These are phyloP conservation scores for Gari tellinella DNA, from an alignment of 2,888 invertebrate genomes.

Conservation along the genomic window DNA sequence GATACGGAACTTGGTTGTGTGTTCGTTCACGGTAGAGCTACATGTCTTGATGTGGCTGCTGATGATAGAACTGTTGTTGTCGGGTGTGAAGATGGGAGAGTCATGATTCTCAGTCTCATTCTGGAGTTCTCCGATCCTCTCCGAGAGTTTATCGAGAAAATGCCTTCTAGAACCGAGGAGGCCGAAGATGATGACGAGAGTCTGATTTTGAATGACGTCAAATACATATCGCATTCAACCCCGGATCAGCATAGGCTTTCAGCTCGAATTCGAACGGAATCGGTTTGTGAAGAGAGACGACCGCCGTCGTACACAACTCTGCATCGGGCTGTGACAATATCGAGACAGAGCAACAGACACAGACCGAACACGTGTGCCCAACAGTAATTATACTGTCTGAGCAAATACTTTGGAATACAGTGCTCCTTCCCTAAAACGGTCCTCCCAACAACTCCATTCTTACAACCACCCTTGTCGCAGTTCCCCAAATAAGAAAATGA, in stretches of 20 bases:
- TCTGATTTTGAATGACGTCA: constrained; percentile 63
- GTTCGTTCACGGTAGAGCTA: constrained; percentile 75
- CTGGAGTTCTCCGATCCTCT: constrained; percentile 74
- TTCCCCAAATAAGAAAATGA: too few species aligned
- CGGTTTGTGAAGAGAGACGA: constrained; percentile 48
- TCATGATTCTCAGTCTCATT: constrained; percentile 74
- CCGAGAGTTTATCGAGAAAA: constrained; percentile 66
- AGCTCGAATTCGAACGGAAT: constrained; percentile 46
- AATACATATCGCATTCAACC: constrained; percentile 55
- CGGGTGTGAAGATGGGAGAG: constrained; percentile 77
- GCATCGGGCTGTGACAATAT: constrained; percentile 65
- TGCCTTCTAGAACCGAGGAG: constrained; percentile 50
- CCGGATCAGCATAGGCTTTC: constrained; percentile 67
- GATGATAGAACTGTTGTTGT: constrained; percentile 78
- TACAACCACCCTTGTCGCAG: too few species aligned
- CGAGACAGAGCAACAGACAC: constrained; percentile 49
- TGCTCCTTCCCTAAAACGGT: neutral
- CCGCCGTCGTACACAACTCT: constrained; percentile 70
- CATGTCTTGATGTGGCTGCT: constrained; percentile 67
- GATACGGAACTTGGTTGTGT: constrained; percentile 62
- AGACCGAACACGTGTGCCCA: constrained; percentile 33
- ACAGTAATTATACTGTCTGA: constrained; percentile 26
- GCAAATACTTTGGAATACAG: neutral
- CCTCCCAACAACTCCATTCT: too few species aligned
- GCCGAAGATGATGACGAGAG: constrained; percentile 24